Conservation (phyloP, 2,797 vertebrate genomes). For the Ispidina picta region DNA sequence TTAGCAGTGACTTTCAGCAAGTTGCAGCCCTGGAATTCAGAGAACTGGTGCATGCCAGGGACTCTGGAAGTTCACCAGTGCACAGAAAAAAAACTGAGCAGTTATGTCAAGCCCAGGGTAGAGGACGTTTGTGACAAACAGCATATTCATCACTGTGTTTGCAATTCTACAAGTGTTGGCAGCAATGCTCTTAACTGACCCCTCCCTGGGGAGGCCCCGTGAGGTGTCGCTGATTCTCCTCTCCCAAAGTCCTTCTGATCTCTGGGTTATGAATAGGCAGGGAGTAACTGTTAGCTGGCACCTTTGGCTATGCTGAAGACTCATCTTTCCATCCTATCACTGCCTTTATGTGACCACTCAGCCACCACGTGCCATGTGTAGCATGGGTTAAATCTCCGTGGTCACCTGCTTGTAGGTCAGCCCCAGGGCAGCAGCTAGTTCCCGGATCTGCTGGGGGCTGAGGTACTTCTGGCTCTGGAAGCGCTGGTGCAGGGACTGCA, state of each 20-base stretch:
- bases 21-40: not conserved
- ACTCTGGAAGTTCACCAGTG: not conserved
- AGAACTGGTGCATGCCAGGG: not conserved
- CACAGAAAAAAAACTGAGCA: not conserved
- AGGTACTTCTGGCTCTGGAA: conserved; percentile 89
- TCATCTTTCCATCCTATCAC: not conserved
- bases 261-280: not conserved
- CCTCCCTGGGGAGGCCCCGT: not conserved
- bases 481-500: conserved; percentile 81
- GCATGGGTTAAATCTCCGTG: not conserved
- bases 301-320: not conserved
- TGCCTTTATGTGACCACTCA: not conserved
- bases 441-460: conserved; percentile 89
- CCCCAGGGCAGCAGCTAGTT: conserved; percentile 81
- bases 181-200: not conserved
- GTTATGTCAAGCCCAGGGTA: not conserved
- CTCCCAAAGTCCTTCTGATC: not conserved
- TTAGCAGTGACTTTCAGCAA: not conserved
- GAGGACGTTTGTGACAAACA: not conserved
- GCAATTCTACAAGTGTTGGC: not conserved
- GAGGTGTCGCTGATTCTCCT: not conserved
- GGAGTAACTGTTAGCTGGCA: not conserved
- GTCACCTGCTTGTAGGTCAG: conserved; percentile 91
- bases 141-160: not conserved
- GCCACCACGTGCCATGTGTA: not conserved